Conservation (phyloP, 2,113 vertebrate genomes). For the Cyphomyrus discorhynchus region DNA sequence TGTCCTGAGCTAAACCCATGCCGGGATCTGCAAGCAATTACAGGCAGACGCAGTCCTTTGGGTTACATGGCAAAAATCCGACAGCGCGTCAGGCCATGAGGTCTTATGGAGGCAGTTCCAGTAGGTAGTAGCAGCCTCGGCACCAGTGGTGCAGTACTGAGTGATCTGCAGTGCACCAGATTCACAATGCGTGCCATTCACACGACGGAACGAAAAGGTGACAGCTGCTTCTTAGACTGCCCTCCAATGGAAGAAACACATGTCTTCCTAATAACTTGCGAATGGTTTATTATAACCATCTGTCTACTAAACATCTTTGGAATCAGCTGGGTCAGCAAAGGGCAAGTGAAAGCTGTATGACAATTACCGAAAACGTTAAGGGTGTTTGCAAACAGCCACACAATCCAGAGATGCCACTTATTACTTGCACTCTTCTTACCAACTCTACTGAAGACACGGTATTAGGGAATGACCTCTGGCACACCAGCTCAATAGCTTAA, state of each 20-base stretch:
- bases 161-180: neutral
- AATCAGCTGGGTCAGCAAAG: neutral
- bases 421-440: neutral
- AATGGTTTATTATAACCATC: neutral
- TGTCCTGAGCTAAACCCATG: neutral
- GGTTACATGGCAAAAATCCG: neutral
- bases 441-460: neutral
- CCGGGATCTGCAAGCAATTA: slow-evolving; percentile 6
- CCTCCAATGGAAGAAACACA: neutral
- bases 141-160: neutral
- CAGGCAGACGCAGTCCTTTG: neutral
- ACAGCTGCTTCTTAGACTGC: neutral
- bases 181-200: neutral
- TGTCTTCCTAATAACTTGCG: neutral
- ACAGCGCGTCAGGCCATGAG: neutral
- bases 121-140: neutral
- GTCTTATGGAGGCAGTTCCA: neutral
- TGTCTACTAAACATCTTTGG: neutral
- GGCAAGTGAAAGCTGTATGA: neutral
- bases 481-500: neutral
- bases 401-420: neutral
- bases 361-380: neutral
- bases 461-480: neutral
- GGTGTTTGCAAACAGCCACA: neutral
- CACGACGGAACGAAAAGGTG: neutral